These are phyloP conservation scores for Paramormyrops hopkinsi DNA, from an alignment of 2,797 vertebrate species.

Conservation along the genomic window DNA sequence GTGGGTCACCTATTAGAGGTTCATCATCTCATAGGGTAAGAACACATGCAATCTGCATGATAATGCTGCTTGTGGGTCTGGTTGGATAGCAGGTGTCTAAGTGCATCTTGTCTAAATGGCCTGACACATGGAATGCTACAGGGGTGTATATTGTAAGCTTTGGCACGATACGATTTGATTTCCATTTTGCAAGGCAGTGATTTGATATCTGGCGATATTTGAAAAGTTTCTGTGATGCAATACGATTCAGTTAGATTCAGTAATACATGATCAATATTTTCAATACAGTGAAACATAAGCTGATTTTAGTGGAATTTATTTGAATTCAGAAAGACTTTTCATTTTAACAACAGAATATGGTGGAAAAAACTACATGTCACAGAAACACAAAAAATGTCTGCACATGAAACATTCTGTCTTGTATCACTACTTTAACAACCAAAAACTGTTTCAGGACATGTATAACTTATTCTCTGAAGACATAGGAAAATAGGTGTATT, in stretches of 20 bases:
- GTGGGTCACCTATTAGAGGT: constrained; percentile 67
- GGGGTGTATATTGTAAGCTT: neutral
- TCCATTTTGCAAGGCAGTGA: neutral
- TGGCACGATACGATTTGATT: neutral
- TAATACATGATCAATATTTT: neutral
- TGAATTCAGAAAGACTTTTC: neutral
- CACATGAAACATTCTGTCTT: neutral
- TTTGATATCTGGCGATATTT: neutral
- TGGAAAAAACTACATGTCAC: neutral
- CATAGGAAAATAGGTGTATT: neutral
- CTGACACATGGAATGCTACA: neutral
- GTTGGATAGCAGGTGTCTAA: neutral
- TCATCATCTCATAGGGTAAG: constrained; percentile 70
- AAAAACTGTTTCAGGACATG: neutral
- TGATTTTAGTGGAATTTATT: neutral
- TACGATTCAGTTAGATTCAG: neutral
- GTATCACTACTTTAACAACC: neutral
- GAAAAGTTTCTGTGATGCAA: neutral
- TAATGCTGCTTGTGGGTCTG: neutral
- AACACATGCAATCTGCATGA: constrained; percentile 33
- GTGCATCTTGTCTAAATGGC: neutral
- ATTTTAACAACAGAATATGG: neutral
- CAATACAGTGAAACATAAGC: neutral
- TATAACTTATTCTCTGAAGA: neutral
- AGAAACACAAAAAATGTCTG: neutral